These are phyloP conservation scores for Sminthurinus signatus DNA, from an alignment of 1,140 invertebrate genomes.

Conservation along the genomic window DNA sequence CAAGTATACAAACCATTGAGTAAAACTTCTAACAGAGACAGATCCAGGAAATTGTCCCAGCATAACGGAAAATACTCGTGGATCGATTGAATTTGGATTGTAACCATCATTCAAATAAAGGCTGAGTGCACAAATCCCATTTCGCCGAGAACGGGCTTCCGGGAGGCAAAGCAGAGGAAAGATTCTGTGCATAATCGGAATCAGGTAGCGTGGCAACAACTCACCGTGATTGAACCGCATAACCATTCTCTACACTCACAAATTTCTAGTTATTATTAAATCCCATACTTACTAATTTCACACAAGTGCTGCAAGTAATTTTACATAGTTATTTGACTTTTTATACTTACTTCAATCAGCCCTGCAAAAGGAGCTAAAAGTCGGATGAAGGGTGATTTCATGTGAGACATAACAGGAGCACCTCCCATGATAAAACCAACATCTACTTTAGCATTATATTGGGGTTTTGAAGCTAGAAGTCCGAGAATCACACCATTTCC, in stretches of 20 bases:
- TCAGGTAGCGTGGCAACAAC: conserved; percentile 9
- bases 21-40: conserved; percentile 17
- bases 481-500: conserved; percentile 47
- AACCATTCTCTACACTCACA: conserved; percentile 5
- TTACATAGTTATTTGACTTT: no score
- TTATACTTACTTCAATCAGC: conserved; percentile 9
- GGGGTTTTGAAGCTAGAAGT: conserved; percentile 49
- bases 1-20: no score
- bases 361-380: neutral
- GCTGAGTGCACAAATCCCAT: conserved; percentile 10
- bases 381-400: conserved; percentile 9
- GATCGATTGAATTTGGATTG: conserved; percentile 9
- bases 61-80: conserved; percentile 11
- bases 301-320: no score
- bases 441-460: conserved; percentile 59
- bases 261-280: no score
- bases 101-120: conserved; percentile 13
- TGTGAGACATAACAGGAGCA: conserved; percentile 16
- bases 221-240: conserved; percentile 24
- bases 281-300: no score
- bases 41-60: conserved; percentile 9
- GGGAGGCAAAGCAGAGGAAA: conserved; percentile 14
- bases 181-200: neutral
- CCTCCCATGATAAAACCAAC: conserved; percentile 13
- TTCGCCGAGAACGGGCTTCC: conserved; percentile 6